Conservation (phyloP, 2,113 vertebrate species). For the Dascyllus trimaculatus region DNA sequence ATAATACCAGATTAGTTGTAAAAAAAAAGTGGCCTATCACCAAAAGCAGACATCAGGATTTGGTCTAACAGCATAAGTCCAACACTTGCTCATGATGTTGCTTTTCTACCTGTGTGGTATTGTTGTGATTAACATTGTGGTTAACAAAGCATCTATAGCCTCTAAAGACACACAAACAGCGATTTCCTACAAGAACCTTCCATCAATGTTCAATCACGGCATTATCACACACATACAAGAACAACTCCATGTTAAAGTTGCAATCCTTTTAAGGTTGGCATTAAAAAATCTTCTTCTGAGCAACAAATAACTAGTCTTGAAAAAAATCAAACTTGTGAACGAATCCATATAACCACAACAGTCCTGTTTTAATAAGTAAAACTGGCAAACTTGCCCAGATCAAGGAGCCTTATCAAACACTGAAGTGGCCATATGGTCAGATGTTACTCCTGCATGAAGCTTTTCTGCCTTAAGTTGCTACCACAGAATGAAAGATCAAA, state of each 20-base stretch:
- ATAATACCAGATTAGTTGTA: too few relatives aligned
- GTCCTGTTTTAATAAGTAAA: neutral
- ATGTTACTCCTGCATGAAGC: neutral
- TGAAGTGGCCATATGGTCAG: constrained; percentile 23
- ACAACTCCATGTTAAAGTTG: constrained; percentile 64
- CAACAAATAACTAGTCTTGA: neutral
- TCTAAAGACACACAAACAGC: neutral
- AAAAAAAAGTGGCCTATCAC: too few relatives aligned
- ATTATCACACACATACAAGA: constrained; percentile 58
- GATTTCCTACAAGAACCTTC: neutral
- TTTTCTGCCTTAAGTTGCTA: constrained; percentile 5
- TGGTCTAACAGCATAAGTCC: neutral
- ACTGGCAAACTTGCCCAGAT: neutral
- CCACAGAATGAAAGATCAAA: constrained; percentile 34
- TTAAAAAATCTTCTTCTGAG: neutral
- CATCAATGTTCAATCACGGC: constrained; percentile 43
- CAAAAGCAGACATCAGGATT: neutral
- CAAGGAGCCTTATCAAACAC: constrained; percentile 4
- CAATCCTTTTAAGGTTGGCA: constrained; percentile 43
- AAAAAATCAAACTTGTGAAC: neutral
- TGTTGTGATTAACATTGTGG: constrained; percentile 48
- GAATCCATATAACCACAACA: constrained; percentile 34
- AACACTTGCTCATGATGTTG: constrained; percentile 48
- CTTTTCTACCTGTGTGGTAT: constrained; percentile 55
- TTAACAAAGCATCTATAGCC: neutral